A percentile compares a stretch with the other conserved stretches of the same genome.
Evolutionary conservation across 2,797 vertebrate genomes (phyloP).

Genomic region (Poecilia picta): DNA sequence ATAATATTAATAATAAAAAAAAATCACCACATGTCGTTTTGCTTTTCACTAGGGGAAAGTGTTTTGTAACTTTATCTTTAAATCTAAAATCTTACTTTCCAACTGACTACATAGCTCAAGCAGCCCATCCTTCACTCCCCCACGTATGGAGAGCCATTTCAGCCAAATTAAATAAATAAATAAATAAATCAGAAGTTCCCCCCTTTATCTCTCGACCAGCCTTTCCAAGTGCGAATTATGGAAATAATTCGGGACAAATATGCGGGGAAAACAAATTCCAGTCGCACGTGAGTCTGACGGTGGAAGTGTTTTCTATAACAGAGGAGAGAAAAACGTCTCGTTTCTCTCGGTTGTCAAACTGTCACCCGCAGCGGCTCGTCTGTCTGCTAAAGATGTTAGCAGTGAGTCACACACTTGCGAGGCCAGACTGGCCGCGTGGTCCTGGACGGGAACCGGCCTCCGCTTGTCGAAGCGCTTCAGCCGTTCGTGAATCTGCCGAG

Average conservation of each 20-base stretch:
- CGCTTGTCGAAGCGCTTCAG: slow-evolving; percentile 72
- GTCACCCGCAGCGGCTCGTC: slow-evolving; percentile 25
- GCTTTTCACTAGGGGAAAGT: slow-evolving; percentile 27
- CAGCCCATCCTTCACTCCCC: slow-evolving; percentile 46
- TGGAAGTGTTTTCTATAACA: slow-evolving; percentile 23
- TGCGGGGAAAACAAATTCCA: slow-evolving; percentile 12
- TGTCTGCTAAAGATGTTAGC: slow-evolving; percentile 61
- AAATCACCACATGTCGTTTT: slow-evolving; percentile 1
- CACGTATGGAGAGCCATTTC: too few species aligned
- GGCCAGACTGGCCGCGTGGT: slow-evolving; percentile 58
- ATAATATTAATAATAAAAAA: too few species aligned
- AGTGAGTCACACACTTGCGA: slow-evolving; percentile 61
- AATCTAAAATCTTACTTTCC: slow-evolving; percentile 64
- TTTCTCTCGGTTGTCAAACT: slow-evolving; percentile 38
- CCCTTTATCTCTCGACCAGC: slow-evolving; percentile 26
- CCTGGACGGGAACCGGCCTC: slow-evolving; percentile 55
- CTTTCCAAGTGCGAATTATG: slow-evolving; percentile 17
- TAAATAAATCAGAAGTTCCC: not conserved
- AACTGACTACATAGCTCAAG: slow-evolving; percentile 62
- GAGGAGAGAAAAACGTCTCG: slow-evolving; percentile 11
- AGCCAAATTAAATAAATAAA: too few species aligned
- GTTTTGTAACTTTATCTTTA: slow-evolving; percentile 66
- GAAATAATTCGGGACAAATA: slow-evolving; percentile 14
- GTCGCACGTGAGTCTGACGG: slow-evolving; percentile 35
- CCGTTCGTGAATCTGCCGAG: slow-evolving; percentile 74